Evolutionary conservation across 2,113 vertebrate genomes (phyloP).

Genomic region (Lonchura striata): DNA sequence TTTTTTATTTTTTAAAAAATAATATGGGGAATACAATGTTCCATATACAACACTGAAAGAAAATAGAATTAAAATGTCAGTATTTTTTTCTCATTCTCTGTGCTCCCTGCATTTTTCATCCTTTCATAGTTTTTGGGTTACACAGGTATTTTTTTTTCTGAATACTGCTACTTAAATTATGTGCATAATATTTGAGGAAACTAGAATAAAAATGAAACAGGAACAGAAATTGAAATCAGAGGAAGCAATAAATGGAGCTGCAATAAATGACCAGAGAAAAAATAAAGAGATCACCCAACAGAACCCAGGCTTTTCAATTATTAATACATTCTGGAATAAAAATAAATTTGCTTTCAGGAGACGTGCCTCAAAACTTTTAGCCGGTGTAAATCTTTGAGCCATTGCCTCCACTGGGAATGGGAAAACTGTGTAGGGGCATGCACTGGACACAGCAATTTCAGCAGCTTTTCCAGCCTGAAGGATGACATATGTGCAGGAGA

Average conservation of each 20-base stretch:
- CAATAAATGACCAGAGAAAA: background rate
- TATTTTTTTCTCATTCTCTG: background rate
- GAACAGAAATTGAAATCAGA: constrained; percentile 45
- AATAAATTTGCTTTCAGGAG: constrained; percentile 11
- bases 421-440: accelerated
- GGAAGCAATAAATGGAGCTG: background rate
- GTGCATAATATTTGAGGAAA: constrained; percentile 27
- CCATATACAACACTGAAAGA: background rate
- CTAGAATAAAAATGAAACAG: background rate
- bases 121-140: background rate
- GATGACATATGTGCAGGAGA: background rate
- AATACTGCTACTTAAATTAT: constrained; percentile 32
- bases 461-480: background rate
- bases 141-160: background rate
- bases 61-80: constrained; percentile 16
- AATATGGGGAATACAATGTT: background rate
- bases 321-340: constrained; percentile 16
- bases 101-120: background rate
- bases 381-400: background rate
- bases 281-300: background rate
- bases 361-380: background rate
- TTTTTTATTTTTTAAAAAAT: background rate
- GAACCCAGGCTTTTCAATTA: background rate
- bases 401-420: background rate
- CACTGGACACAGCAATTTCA: background rate